Evolutionary conservation across 2,888 invertebrate genomes (phyloP).

Genomic region (Hyalella azteca): DNA sequence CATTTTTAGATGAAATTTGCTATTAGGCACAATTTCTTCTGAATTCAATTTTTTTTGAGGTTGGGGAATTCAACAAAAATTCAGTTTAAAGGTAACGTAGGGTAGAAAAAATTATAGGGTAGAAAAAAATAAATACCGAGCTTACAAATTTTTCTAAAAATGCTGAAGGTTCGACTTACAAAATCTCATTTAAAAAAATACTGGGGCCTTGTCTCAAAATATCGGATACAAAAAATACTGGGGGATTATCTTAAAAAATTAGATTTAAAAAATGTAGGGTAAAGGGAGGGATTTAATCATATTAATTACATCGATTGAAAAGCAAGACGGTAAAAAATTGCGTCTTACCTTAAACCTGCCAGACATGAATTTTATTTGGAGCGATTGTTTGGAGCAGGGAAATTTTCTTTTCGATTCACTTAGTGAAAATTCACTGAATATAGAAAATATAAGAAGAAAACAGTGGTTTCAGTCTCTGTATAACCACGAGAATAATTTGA

Average conservation of each 20-base stretch:
- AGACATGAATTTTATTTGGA: background rate
- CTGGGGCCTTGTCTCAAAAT: too few species aligned
- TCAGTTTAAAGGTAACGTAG: background rate
- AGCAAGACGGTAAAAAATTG: background rate
- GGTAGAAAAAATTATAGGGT: background rate
- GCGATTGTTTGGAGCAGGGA: background rate
- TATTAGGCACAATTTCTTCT: too few species aligned
- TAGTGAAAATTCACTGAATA: background rate
- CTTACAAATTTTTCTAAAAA: too few species aligned
- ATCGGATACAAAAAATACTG: too few species aligned
- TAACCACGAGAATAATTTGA: background rate
- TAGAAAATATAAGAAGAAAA: background rate
- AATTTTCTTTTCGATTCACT: background rate
- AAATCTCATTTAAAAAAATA: too few species aligned
- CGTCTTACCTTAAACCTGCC: background rate
- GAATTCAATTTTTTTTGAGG: too few species aligned
- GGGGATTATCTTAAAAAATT: too few species aligned
- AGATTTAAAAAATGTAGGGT: background rate
- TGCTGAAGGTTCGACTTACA: too few species aligned
- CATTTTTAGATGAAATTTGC: too few species aligned
- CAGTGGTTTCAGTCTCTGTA: background rate
- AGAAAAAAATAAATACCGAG: too few species aligned
- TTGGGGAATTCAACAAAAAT: too few species aligned
- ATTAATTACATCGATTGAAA: background rate
- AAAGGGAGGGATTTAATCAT: background rate